These are phyloP conservation scores for Apodemus agrarius DNA, from an alignment of 2,797 vertebrate genomes.

Conservation along the genomic window DNA sequence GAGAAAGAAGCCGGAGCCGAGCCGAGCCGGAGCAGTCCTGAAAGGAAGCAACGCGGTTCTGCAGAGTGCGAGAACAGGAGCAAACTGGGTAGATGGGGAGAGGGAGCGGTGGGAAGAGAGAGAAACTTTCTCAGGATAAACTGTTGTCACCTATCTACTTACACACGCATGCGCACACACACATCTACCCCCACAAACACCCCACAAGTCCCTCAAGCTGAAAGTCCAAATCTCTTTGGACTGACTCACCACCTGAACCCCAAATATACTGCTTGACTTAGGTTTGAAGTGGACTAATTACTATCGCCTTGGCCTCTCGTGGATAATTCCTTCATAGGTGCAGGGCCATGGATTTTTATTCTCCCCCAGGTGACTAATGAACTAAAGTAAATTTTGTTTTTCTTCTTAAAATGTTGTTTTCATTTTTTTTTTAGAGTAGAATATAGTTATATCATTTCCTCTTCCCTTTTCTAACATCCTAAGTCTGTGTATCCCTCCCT, in stretches of 20 bases:
- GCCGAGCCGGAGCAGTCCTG: background rate
- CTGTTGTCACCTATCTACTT: background rate
- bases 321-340: background rate
- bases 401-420: background rate
- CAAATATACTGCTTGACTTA: conserved; percentile 62
- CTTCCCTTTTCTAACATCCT: background rate
- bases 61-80: background rate
- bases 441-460: background rate
- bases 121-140: background rate
- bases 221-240: background rate
- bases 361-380: background rate
- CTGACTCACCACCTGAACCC: conserved; percentile 43
- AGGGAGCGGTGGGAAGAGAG: background rate
- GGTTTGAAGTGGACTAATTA: conserved; percentile 37
- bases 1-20: background rate
- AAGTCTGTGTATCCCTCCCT: background rate
- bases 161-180: background rate
- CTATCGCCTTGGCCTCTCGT: background rate
- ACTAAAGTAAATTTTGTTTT: background rate
- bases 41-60: background rate
- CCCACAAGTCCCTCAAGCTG: background rate
- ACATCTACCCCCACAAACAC: background rate
- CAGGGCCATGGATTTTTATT: background rate
- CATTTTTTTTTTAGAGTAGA: background rate
- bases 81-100: background rate